Percentiles rank a stretch among this genome's conserved stretches.
Evolutionary conservation across 2,888 invertebrate genomes (phyloP).

Genomic region (Eupithecia vulgata): DNA sequence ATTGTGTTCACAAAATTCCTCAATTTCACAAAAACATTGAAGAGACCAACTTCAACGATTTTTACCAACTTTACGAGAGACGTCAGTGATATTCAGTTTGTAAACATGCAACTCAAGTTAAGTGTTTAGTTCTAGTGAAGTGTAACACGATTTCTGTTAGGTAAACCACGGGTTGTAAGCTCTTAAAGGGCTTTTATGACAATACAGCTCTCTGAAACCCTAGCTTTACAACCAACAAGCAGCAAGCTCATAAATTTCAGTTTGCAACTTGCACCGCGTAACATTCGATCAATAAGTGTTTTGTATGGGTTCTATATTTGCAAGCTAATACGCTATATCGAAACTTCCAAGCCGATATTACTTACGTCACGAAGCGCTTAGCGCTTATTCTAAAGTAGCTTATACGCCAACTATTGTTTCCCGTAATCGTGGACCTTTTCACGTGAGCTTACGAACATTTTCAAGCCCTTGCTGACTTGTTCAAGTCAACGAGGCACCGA

Average conservation of each 20-base stretch:
- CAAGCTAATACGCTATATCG: constrained; percentile 80
- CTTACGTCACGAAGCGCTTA: constrained; percentile 59
- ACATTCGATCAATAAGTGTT: constrained; percentile 82
- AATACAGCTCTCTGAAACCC: constrained; percentile 2
- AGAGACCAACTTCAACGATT: not conserved
- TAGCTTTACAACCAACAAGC: constrained; percentile 55
- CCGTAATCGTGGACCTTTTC: constrained; percentile 45
- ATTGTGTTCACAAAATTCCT: not conserved
- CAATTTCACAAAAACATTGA: too few relatives aligned
- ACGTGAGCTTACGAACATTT: constrained; percentile 29
- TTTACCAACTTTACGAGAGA: not conserved
- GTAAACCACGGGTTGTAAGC: not conserved
- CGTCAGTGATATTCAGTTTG: not conserved
- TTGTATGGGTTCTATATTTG: constrained; percentile 83
- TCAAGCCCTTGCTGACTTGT: constrained; percentile 17
- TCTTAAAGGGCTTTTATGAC: constrained; percentile 6
- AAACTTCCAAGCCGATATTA: constrained; percentile 76
- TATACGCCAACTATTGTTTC: constrained; percentile 40
- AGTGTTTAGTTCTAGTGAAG: not conserved
- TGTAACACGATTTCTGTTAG: not conserved
- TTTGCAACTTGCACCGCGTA: constrained; percentile 80
- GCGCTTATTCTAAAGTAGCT: constrained; percentile 39
- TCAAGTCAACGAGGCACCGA: constrained; percentile 33
- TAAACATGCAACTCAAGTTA: not conserved
- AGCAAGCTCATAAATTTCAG: constrained; percentile 77